These are phyloP conservation scores for Chironomus tepperi DNA, from an alignment of 1,140 invertebrate species.

Conservation along the genomic window DNA sequence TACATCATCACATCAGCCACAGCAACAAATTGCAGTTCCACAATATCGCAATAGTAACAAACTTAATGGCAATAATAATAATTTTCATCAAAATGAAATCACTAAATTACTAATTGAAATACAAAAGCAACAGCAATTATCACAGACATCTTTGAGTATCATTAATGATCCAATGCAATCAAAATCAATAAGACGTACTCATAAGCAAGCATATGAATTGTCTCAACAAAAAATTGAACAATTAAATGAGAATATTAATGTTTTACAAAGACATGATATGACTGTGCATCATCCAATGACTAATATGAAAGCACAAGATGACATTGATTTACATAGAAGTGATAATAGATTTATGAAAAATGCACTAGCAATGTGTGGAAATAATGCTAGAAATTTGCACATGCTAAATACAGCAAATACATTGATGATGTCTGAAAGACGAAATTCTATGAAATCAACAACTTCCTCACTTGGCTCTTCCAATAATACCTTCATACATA, in stretches of 20 bases:
- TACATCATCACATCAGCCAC: background rate
- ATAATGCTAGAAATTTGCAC: background rate
- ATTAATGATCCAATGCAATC: constrained; percentile 14
- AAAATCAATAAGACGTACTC: background rate
- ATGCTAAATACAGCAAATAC: background rate
- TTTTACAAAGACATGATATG: background rate
- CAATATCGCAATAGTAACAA: background rate
- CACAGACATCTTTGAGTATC: background rate
- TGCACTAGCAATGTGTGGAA: constrained; percentile 4
- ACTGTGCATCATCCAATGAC: no score
- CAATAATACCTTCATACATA: background rate
- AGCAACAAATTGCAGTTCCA: background rate
- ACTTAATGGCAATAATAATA: background rate
- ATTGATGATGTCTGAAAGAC: background rate
- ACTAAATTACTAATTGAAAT: background rate
- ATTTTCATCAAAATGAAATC: constrained; percentile 10
- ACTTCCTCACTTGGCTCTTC: background rate
- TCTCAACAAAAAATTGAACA: constrained; percentile 7
- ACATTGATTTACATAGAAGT: constrained; percentile 20
- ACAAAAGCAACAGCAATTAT: background rate
- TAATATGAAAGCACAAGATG: background rate
- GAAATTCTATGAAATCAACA: constrained; percentile 16
- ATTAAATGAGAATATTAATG: constrained; percentile 17
- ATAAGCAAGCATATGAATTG: constrained; percentile 3
- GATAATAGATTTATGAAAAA: constrained; percentile 20